phyloP scores from a whole-genome alignment of 2,888 invertebrate genomes.

The Phyllotreta striolata region DNA sequence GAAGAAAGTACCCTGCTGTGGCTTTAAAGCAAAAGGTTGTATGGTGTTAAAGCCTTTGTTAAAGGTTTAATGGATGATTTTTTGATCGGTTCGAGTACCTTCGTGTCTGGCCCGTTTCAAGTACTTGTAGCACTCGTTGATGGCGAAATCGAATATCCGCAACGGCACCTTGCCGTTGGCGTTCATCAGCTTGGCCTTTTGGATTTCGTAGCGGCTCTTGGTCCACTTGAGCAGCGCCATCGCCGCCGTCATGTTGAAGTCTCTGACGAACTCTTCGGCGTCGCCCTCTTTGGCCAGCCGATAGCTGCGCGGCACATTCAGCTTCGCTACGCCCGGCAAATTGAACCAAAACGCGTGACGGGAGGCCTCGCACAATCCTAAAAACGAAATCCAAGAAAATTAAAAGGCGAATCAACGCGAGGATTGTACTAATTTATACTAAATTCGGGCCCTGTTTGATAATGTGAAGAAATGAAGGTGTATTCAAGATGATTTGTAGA shows the following conservation, averaged over 20 bases:
- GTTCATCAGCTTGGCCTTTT: conserved; percentile 60
- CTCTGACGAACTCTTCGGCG: conserved; percentile 69
- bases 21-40: too few species aligned
- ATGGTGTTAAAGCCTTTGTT: too few species aligned
- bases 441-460: too few species aligned
- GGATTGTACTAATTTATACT: too few species aligned
- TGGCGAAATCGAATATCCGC: conserved; percentile 71
- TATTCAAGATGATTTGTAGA: too few species aligned
- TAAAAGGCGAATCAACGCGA: too few species aligned
- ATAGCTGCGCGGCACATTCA: conserved; percentile 78
- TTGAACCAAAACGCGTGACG: conserved; percentile 72
- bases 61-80: not conserved
- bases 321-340: conserved; percentile 68
- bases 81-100: conserved; percentile 60
- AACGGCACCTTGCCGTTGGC: conserved; percentile 64
- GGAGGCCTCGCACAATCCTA: conserved; percentile 63
- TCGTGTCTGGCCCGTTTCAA: conserved; percentile 68
- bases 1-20: too few species aligned
- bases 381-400: too few species aligned
- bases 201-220: conserved; percentile 49
- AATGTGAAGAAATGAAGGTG: too few species aligned
- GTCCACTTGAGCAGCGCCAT: conserved; percentile 76
- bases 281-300: conserved; percentile 67
- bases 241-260: conserved; percentile 82
- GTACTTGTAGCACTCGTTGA: conserved; percentile 74